Evolutionary conservation across 2,113 vertebrate species (phyloP).

Genomic region (Hiodon tergisus): DNA sequence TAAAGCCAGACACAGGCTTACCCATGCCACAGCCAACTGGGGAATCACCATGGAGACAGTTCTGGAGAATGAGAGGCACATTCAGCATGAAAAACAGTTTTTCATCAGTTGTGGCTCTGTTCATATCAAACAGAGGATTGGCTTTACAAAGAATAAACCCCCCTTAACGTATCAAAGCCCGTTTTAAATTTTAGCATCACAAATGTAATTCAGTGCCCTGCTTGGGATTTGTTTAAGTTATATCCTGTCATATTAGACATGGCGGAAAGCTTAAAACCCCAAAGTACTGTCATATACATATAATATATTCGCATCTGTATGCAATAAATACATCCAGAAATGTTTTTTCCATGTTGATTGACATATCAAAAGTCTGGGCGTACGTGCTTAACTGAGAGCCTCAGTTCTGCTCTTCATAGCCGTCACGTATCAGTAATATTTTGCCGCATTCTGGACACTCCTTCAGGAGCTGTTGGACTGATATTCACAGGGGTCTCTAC

Average conservation of each 20-base stretch:
- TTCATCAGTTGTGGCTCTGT: neutral
- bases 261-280: neutral
- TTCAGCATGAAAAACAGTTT: neutral
- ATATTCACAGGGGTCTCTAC: no score
- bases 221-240: neutral
- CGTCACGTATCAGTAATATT: no score
- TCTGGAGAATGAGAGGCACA: constrained; percentile 3
- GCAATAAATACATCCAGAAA: no score
- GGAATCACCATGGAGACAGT: constrained; percentile 11
- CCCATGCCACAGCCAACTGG: neutral
- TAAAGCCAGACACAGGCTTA: neutral
- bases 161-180: neutral
- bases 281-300: no score
- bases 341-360: no score
- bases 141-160: neutral
- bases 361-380: no score
- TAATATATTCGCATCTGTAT: no score
- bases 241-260: neutral
- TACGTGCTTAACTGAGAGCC: no score
- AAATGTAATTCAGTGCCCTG: neutral
- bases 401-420: no score
- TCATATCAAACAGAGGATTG: neutral
- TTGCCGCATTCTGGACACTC: no score
- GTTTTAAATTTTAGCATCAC: neutral
- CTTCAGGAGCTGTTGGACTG: no score